Conservation (phyloP, 2,888 invertebrate species). For the Machimus rusticus region DNA sequence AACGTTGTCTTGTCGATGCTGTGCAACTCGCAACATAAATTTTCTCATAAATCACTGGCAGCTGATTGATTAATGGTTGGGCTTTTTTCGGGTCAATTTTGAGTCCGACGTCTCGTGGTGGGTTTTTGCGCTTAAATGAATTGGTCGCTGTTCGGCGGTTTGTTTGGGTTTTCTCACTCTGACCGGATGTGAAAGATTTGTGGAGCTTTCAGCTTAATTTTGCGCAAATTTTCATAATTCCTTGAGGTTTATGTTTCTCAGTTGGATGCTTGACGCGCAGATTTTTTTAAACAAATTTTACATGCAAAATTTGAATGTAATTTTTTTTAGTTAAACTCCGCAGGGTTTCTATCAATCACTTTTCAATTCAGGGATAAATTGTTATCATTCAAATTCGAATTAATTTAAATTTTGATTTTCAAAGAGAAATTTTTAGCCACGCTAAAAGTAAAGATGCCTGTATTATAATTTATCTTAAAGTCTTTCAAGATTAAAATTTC, state of each 20-base stretch:
- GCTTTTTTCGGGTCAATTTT: neutral
- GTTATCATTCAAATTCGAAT: neutral
- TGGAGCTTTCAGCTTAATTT: neutral
- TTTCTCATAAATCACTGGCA: conserved; percentile 4
- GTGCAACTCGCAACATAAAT: neutral
- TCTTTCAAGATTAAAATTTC: too few species aligned
- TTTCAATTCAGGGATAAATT: neutral
- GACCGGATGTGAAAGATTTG: neutral
- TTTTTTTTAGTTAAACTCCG: neutral
- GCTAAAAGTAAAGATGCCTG: too few species aligned
- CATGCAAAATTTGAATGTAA: neutral
- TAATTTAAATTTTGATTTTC: neutral
- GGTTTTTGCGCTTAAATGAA: neutral
- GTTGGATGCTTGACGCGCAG: neutral
- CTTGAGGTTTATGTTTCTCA: neutral
- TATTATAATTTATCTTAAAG: too few species aligned
- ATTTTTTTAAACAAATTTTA: neutral
- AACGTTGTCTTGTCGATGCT: neutral
- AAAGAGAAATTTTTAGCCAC: neutral
- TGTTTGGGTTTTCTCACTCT: neutral
- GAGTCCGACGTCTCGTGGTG: neutral
- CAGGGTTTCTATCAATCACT: neutral
- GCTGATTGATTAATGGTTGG: conserved; percentile 20
- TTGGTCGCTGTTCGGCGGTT: neutral
- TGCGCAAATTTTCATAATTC: neutral